These are phyloP conservation scores for Oryzias melastigma DNA, from an alignment of 2,113 vertebrate species.

Conservation along the genomic window DNA sequence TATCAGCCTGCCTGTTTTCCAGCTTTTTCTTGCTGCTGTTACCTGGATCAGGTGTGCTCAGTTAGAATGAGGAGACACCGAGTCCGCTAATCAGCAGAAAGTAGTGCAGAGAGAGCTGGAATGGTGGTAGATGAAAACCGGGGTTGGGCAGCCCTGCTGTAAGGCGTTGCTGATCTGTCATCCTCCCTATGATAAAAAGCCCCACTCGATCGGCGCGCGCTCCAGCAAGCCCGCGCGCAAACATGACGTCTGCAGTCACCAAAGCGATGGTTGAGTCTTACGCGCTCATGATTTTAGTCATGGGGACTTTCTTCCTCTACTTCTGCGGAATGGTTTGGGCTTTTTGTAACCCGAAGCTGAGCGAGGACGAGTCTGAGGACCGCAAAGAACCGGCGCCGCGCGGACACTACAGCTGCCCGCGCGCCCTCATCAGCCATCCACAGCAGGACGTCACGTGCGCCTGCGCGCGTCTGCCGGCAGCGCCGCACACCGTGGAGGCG, in stretches of 20 bases:
- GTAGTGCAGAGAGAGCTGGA: no score
- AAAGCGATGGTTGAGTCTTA: slow-evolving; percentile 80
- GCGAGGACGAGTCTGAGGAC: slow-evolving; percentile 53
- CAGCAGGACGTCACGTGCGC: slow-evolving; percentile 15
- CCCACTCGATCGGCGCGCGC: background rate
- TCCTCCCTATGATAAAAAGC: background rate
- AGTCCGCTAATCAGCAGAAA: no score
- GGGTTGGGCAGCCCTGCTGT: background rate
- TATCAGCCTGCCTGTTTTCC: no score
- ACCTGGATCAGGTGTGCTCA: no score
- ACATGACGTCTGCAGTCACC: slow-evolving; percentile 71
- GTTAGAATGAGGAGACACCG: no score
- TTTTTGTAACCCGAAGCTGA: slow-evolving; percentile 80
- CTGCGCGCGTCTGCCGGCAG: slow-evolving; percentile 23
- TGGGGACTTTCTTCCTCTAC: slow-evolving; percentile 78
- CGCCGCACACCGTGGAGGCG: slow-evolving; percentile 29
- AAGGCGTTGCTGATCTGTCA: no score
- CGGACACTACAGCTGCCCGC: slow-evolving; percentile 18
- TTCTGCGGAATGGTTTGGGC: slow-evolving; percentile 82
- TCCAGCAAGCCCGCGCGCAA: background rate
- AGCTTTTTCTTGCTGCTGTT: no score
- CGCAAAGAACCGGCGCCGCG: slow-evolving; percentile 15
- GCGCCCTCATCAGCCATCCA: background rate
- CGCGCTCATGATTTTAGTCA: slow-evolving; percentile 78
- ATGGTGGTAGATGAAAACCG: background rate